These are phyloP conservation scores for Ochropleura plecta DNA, from an alignment of 2,888 invertebrate species.

Conservation along the genomic window DNA sequence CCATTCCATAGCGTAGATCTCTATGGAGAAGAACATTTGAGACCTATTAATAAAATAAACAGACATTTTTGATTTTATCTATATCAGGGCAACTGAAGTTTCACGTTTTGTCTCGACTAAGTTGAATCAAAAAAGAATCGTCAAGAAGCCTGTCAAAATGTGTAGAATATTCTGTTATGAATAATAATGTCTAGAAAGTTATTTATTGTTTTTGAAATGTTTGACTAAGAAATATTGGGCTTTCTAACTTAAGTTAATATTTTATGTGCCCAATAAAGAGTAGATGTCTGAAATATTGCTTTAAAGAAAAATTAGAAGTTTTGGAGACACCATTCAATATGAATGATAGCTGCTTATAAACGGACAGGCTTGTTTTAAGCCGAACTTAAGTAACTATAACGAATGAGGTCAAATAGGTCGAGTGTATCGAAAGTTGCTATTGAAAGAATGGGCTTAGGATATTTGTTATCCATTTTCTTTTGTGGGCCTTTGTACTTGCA, in stretches of 20 bases:
- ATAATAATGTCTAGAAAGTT: conserved; percentile 16
- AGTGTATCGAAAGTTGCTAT: too few species aligned
- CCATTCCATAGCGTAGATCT: too few species aligned
- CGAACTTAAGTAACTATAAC: too few species aligned
- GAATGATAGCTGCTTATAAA: background rate
- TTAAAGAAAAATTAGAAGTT: background rate
- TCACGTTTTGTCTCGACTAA: background rate
- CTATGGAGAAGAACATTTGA: too few species aligned
- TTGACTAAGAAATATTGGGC: background rate
- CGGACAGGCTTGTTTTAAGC: background rate
- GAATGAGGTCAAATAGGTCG: too few species aligned
- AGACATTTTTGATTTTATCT: background rate
- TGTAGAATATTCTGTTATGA: background rate
- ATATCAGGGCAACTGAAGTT: background rate
- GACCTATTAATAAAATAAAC: background rate
- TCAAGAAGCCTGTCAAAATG: background rate
- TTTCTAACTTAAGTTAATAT: background rate
- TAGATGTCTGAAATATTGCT: background rate
- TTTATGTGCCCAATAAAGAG: background rate
- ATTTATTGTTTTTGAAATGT: background rate
- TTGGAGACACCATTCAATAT: background rate
- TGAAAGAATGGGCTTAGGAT: too few species aligned
- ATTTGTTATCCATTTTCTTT: too few species aligned
- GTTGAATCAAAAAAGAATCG: background rate
- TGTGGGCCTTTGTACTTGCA: too few species aligned